phyloP scores from a whole-genome alignment of 2,797 vertebrate genomes.

The Enteromius thamalakanensis region DNA sequence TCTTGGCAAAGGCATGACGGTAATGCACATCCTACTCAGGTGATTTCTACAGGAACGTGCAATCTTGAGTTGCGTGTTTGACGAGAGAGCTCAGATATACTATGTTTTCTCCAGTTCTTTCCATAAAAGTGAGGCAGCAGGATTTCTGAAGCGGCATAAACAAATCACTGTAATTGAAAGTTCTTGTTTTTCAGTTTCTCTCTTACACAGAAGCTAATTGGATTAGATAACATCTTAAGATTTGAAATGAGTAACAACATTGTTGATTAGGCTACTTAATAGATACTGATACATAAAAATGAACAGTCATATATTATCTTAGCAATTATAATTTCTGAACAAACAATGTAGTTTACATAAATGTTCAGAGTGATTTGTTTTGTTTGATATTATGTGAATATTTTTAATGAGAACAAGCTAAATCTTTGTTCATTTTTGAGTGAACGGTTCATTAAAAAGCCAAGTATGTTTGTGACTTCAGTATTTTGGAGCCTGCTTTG shows the following conservation, averaged over 20 bases:
- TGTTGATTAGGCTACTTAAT: neutral
- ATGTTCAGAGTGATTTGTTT: neutral
- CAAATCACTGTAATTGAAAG: neutral
- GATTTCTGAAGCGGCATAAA: neutral
- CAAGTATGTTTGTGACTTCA: neutral
- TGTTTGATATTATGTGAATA: neutral
- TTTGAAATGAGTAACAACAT: neutral
- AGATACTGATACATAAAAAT: neutral
- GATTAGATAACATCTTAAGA: neutral
- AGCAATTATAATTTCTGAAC: neutral
- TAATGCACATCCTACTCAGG: slow-evolving; percentile 29
- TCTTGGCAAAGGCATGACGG: slow-evolving; percentile 12
- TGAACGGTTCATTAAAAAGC: neutral
- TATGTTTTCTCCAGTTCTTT: slow-evolving; percentile 9
- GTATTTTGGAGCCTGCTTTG: neutral
- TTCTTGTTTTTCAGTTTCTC: neutral
- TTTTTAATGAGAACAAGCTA: neutral
- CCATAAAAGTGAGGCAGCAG: neutral
- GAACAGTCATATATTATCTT: neutral
- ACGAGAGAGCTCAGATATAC: slow-evolving; percentile 16
- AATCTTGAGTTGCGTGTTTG: slow-evolving; percentile 47
- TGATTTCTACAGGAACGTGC: slow-evolving; percentile 6
- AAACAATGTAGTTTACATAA: neutral
- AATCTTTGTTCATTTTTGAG: neutral
- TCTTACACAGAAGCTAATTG: neutral